These are phyloP conservation scores for Drosophila leonis DNA, from an alignment of 2,888 invertebrate genomes.

Conservation along the genomic window DNA sequence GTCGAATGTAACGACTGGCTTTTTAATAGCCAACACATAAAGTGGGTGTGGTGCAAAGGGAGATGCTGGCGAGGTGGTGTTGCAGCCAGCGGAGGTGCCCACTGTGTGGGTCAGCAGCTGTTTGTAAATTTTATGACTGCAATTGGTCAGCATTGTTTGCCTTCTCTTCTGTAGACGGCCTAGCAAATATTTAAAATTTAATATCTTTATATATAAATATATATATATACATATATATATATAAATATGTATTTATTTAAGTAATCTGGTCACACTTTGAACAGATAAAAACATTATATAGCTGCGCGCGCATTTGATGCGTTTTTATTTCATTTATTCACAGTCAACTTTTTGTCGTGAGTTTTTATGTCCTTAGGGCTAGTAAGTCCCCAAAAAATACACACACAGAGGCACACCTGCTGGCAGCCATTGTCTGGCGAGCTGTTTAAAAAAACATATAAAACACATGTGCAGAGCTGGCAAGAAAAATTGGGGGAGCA, in stretches of 20 bases:
- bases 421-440: constrained; percentile 10
- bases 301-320: constrained; percentile 66
- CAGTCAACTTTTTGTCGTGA: constrained; percentile 52
- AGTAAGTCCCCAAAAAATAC: not conserved
- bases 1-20: constrained; percentile 74
- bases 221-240: constrained; percentile 11
- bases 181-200: not conserved
- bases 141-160: constrained; percentile 52
- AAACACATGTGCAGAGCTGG: constrained; percentile 64
- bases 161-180: constrained; percentile 16
- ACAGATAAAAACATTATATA: constrained; percentile 15
- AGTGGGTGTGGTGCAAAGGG: constrained; percentile 6
- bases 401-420: constrained; percentile 25
- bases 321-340: constrained; percentile 67
- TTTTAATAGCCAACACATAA: constrained; percentile 70
- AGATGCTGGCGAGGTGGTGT: not conserved
- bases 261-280: constrained; percentile 63
- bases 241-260: constrained; percentile 58
- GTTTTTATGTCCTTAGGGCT: constrained; percentile 54
- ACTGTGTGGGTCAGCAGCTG: constrained; percentile 34
- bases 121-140: constrained; percentile 72
- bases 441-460: constrained; percentile 53
- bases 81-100: constrained; percentile 1
- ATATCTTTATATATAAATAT: not conserved
- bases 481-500: constrained; percentile 36